Evolutionary conservation across 2,797 vertebrate species (phyloP), one percentile per base, ranked within the genome.

Genomic region (Pseudocheirus occidentalis): DNA sequence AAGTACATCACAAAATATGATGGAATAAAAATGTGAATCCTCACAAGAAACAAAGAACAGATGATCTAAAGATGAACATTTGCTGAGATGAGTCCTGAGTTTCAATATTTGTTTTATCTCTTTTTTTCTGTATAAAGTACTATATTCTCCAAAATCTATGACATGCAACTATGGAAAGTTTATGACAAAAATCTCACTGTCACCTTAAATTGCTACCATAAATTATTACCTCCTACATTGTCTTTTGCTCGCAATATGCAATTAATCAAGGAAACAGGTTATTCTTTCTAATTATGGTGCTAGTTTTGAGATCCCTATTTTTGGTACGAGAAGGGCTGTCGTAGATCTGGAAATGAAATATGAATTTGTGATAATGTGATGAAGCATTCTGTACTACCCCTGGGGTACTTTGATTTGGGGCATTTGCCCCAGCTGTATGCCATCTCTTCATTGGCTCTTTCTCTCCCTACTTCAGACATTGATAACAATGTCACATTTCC

Each of bases 261-360:
- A 97, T 98, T 98, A 98, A 97, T 97, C 96, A 97, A 97, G 96
- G 95, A 97, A 97, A 97, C 94, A 73, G 97, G 92, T 97, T 98
- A 97, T 96, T 96, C 94, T 98, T 98, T 97, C 93, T 97, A 89
- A 97, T 98, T 98, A 97, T 90, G 92, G 92, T 97, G 90, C 5
- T 0, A 0, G 56, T 96, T 98, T 94, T 91, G 97, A 98, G 92
- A 95, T 92, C 92, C 93, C 98, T 96, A 97, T 97, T 91, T 50
- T 96, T 92, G 90, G 59, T 97, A 94, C 97, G 93, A 90, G 92
- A 97, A 97, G 59, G 50, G 2, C 13, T 95, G 58, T 95, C 97
- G 46, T 59, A 95, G 95, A 97, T 96, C 90, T 93, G 52, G 90
- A 54, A n/a, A 21, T 90, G 95, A 97, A 96, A 96, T 95, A 97